Conservation (phyloP, 2,797 vertebrate genomes). For the Liasis olivaceus region DNA sequence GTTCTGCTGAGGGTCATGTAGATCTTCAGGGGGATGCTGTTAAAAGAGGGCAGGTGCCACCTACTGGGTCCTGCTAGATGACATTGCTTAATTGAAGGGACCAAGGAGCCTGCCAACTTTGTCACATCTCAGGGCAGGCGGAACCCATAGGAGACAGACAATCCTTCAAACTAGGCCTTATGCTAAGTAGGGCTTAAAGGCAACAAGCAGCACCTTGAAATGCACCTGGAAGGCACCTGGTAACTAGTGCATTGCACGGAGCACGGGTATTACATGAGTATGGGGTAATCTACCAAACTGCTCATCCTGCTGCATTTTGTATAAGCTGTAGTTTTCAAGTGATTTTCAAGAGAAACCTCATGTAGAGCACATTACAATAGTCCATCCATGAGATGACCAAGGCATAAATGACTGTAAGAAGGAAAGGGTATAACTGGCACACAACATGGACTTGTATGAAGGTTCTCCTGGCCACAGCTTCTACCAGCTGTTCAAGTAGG, state of each 20-base stretch:
- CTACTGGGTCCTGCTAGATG: background rate
- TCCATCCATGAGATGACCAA: background rate
- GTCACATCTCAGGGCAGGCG: background rate
- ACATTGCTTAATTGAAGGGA: background rate
- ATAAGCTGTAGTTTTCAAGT: background rate
- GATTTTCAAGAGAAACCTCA: background rate
- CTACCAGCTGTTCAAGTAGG: background rate
- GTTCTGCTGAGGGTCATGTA: background rate
- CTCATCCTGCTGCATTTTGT: no score
- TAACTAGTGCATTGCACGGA: background rate
- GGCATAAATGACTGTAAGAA: background rate
- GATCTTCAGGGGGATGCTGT: background rate
- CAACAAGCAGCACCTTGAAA: background rate
- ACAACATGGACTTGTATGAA: background rate
- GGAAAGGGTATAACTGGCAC: background rate
- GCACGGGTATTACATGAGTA: background rate
- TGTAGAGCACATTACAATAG: background rate
- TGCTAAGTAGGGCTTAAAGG: background rate
- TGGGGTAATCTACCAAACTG: no score
- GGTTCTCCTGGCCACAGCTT: background rate
- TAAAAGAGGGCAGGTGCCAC: background rate
- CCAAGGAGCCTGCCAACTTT: background rate
- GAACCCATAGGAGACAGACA: background rate
- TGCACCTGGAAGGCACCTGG: background rate
- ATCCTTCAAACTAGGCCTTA: background rate